phyloP scores from a whole-genome alignment of 2,113 vertebrate genomes.

The Empidonax alnorum region DNA sequence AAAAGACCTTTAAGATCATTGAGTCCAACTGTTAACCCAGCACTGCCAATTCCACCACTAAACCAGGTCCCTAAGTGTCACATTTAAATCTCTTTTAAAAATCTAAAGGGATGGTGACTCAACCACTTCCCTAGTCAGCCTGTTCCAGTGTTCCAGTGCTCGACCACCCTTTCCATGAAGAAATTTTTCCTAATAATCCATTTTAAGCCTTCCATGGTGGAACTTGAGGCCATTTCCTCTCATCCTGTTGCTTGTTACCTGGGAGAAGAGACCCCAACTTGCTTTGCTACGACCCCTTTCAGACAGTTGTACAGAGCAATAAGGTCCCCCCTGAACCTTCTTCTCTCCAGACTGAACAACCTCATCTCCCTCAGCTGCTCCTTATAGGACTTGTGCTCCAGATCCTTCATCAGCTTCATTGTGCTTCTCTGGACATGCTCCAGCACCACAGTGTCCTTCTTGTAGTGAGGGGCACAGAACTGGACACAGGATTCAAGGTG shows the following conservation, averaged over 20 bases:
- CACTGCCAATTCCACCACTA: not conserved
- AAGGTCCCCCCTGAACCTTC: not conserved
- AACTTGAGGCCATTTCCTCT: not conserved
- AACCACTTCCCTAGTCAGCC: not conserved
- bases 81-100: not conserved
- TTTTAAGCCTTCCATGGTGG: not conserved
- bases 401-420: not conserved
- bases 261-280: not conserved
- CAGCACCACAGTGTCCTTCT: not conserved
- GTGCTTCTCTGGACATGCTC: not conserved
- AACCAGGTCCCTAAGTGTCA: not conserved
- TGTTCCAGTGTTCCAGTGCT: not conserved
- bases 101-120: not conserved
- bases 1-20: not conserved
- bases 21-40: not conserved
- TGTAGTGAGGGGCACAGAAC: not conserved
- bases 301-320: not conserved
- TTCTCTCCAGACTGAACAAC: not conserved
- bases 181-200: not conserved
- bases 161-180: not conserved
- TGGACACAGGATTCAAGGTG: not conserved
- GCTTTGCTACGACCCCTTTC: not conserved
- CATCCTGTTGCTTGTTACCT: not conserved
- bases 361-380: not conserved
- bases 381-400: not conserved